Base-by-base conservation (phyloP, 2,113 vertebrate species). In the Zonotrichia leucophrys region DNA sequence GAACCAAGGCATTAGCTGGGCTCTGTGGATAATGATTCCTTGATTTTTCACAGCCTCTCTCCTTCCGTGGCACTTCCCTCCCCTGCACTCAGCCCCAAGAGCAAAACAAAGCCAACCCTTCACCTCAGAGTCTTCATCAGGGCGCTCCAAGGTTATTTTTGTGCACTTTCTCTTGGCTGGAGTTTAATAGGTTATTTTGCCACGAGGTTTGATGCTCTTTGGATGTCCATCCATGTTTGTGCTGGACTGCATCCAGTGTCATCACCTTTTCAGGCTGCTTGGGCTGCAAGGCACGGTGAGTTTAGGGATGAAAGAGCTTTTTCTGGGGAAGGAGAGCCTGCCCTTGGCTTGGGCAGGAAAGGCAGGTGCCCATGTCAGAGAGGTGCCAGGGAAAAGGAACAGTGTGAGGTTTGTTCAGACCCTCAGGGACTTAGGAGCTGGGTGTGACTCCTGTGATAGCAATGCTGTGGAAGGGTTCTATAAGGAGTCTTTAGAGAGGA, bases 231-330 rank as follows among this genome's bases (percentile, higher is more conserved):
- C 53, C 18, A 0, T 46, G 28, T 28, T 69, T 75, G 39, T 85
- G 35, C 58, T 88, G 59, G 60, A 11, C 30, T 53, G 23, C 47
- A 28, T 27, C 49, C 66, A 24, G 0, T 6, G 33, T 11, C 33
- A 33, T 44, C 23, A 2, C 41, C 81, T n/a, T 11, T n/a, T 6
- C 22, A 41, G 41, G 30, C 63, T 64, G 41, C 39, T 41, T 47
- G 63, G 62, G 30, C 35, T 41, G n/a, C 0, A 1, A 22, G 22
- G 35, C 31, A 15, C 1, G 0, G 12, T 9, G 67, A 27, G 10
- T 64, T 11, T 6, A 19, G 42, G 39, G 16, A 22, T 19, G 16
- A 23, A 21, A 19, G 50, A 33, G 47, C 20, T 5, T 75, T 23
- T 49, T 18, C 17, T 20, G 41, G n/a, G 53, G 24, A 28, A 44